Conservation (phyloP, 2,888 invertebrate species). For the Hypsopygia costalis region DNA sequence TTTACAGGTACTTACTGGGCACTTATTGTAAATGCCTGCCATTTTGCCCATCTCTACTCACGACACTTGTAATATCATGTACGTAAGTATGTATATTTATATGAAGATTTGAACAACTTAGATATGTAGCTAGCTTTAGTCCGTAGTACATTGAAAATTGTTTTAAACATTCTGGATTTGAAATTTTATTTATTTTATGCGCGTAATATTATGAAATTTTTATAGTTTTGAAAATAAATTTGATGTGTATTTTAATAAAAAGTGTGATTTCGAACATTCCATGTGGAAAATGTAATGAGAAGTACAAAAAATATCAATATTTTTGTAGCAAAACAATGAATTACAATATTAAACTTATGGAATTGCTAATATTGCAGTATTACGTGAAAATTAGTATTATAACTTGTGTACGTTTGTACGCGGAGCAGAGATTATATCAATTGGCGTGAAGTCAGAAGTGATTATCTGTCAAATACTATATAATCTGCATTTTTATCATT, state of each 20-base stretch:
- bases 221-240: constrained; percentile 43
- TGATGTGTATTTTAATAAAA: constrained; percentile 57
- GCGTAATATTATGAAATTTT: constrained; percentile 44
- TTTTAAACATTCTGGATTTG: constrained; percentile 29
- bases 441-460: constrained; percentile 43
- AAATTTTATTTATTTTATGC: constrained; percentile 65
- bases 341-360: constrained; percentile 48
- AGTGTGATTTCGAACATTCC: constrained; percentile 77
- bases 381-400: constrained; percentile 64
- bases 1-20: too few species aligned
- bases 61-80: constrained; percentile 1
- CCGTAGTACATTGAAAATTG: constrained; percentile 34
- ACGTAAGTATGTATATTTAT: constrained; percentile 40
- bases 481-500: constrained; percentile 52
- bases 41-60: too few species aligned
- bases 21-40: too few species aligned
- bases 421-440: constrained; percentile 30
- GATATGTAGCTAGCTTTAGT: constrained; percentile 50
- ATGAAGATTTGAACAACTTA: constrained; percentile 62
- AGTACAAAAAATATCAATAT: constrained; percentile 78
- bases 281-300: constrained; percentile 69
- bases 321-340: constrained; percentile 67
- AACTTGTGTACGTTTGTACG: constrained; percentile 17
- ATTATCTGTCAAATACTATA: constrained; percentile 43
- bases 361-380: constrained; percentile 70